phyloP scores from a whole-genome alignment of 2,888 invertebrate species.

The Pyrocoelia pectoralis region DNA sequence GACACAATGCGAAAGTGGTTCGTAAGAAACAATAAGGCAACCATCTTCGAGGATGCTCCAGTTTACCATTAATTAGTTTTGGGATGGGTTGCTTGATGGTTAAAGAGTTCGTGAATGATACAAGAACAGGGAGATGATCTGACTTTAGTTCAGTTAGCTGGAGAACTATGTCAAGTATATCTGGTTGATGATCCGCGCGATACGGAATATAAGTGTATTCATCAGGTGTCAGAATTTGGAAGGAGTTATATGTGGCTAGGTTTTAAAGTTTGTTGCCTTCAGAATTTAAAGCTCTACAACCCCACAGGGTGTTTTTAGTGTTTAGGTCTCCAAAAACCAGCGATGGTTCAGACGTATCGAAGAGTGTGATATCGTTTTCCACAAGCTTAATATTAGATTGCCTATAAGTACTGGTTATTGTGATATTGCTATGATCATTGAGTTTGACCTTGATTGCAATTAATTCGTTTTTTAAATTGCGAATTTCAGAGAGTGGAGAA shows the following conservation, averaged over 20 bases:
- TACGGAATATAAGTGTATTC: not conserved
- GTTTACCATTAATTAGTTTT: not conserved
- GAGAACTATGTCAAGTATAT: not conserved
- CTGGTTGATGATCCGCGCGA: not conserved
- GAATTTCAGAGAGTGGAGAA: not conserved
- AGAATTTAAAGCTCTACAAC: conserved; percentile 14
- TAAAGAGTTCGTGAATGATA: conserved; percentile 1
- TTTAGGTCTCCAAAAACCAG: conserved; percentile 16
- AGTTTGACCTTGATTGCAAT: conserved; percentile 14
- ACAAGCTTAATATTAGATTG: conserved; percentile 24
- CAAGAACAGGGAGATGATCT: conserved; percentile 2
- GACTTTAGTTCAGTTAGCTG: conserved; percentile 9
- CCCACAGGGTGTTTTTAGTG: conserved; percentile 12
- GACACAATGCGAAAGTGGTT: too few relatives aligned
- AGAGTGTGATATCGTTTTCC: conserved; percentile 20
- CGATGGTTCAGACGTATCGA: conserved; percentile 13
- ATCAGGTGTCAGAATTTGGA: conserved; percentile 6
- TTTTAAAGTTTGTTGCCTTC: conserved; percentile 8
- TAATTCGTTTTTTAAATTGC: conserved; percentile 9
- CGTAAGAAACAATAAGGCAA: too few relatives aligned
- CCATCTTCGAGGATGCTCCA: not conserved
- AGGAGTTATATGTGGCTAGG: not conserved
- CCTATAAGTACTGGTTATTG: conserved; percentile 20
- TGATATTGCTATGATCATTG: conserved; percentile 11
- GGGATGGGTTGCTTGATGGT: conserved; percentile 6